Evolutionary conservation across 2,888 invertebrate genomes (phyloP).

Genomic region (Scaptomyza polygonia): DNA sequence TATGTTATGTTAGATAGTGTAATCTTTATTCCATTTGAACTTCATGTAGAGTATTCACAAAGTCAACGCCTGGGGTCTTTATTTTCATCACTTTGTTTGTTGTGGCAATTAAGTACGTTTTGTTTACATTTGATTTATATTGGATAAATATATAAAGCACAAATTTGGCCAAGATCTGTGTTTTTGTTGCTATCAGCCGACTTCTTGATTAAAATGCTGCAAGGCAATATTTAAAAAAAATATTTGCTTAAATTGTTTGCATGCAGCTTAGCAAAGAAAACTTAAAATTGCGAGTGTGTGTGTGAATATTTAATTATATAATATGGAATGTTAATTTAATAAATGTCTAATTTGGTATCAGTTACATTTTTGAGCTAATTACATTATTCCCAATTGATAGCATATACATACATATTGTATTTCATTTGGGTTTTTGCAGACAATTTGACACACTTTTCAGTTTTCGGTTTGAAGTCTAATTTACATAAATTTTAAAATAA

Average conservation of each 20-base stretch:
- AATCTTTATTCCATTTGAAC: neutral
- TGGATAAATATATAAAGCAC: slow-evolving; percentile 32
- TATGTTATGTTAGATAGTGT: neutral
- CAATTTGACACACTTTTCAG: slow-evolving; percentile 3
- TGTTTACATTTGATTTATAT: slow-evolving; percentile 52
- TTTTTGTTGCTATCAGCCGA: slow-evolving; percentile 51
- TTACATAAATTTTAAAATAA: slow-evolving; percentile 12
- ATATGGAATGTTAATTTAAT: slow-evolving; percentile 50
- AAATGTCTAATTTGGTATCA: slow-evolving; percentile 33
- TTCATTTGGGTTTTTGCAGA: slow-evolving; percentile 8
- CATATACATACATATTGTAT: no score
- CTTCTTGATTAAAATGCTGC: slow-evolving; percentile 53
- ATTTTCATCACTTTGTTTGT: slow-evolving; percentile 34
- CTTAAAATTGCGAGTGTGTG: neutral
- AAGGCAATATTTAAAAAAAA: slow-evolving; percentile 2
- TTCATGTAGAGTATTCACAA: slow-evolving; percentile 13
- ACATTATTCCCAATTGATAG: slow-evolving; percentile 14
- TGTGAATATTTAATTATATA: slow-evolving; percentile 36
- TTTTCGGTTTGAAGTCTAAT: neutral
- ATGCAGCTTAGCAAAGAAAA: slow-evolving; percentile 17
- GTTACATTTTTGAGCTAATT: slow-evolving; percentile 26
- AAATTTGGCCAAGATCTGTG: slow-evolving; percentile 48
- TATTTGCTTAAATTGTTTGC: slow-evolving; percentile 12
- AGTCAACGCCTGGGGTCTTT: slow-evolving; percentile 2
- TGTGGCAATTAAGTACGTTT: slow-evolving; percentile 60